Evolutionary conservation across 2,113 vertebrate species (phyloP).

Genomic region (Aspidoscelis tigris): DNA sequence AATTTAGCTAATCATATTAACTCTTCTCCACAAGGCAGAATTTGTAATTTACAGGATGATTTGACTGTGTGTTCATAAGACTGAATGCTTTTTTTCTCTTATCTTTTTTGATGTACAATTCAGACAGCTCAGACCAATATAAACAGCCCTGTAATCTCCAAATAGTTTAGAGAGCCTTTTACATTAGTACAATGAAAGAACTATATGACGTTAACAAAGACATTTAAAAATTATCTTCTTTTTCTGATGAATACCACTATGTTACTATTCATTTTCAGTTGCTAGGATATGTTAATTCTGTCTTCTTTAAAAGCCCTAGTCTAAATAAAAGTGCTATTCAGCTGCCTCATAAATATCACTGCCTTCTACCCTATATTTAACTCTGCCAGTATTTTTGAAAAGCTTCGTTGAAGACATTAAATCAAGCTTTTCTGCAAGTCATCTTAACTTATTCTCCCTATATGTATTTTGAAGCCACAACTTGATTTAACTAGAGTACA

Average conservation of each 20-base stretch:
- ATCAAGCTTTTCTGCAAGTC: background rate
- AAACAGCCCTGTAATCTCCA: conserved; percentile 63
- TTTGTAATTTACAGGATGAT: background rate
- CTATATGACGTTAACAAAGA: conserved; percentile 49
- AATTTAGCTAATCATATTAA: background rate
- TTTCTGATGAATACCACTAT: conserved; percentile 43
- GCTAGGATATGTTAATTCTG: conserved; percentile 47
- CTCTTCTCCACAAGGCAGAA: background rate
- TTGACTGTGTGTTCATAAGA: background rate
- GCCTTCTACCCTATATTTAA: conserved; percentile 28
- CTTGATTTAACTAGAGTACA: conserved; percentile 1
- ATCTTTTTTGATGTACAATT: conserved; percentile 62
- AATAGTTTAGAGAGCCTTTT: conserved; percentile 37
- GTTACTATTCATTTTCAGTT: conserved; percentile 47
- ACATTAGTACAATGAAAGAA: conserved; percentile 17
- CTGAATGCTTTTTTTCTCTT: conserved; percentile 21
- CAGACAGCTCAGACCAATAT: conserved; percentile 62
- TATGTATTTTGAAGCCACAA: rapidly evolving
- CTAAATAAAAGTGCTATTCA: conserved; percentile 52
- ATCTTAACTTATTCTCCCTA: conserved; percentile 22
- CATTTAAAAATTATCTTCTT: conserved; percentile 33
- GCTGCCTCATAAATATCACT: conserved; percentile 59
- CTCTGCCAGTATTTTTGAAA: conserved; percentile 7
- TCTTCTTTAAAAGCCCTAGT: conserved; percentile 43
- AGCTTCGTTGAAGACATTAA: conserved; percentile 26